These are phyloP conservation scores for Chouioia cunea DNA, from an alignment of 2,888 invertebrate genomes.

Conservation along the genomic window DNA sequence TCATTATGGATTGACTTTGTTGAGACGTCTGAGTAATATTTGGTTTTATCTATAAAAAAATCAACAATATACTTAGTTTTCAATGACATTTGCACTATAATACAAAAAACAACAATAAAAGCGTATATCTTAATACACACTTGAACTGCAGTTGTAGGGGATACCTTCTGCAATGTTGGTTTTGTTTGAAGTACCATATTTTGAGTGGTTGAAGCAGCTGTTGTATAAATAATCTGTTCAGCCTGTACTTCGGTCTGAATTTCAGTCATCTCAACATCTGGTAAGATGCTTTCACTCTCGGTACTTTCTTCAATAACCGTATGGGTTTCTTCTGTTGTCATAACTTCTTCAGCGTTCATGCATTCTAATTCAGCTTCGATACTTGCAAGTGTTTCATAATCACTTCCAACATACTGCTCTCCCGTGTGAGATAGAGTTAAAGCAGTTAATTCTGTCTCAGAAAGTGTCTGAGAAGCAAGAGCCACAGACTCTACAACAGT, in stretches of 20 bases:
- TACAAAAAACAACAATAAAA: neutral
- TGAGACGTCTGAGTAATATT: conserved; percentile 57
- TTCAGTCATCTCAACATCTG: conserved; percentile 65
- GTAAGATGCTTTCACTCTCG: conserved; percentile 55
- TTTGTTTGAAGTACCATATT: conserved; percentile 66
- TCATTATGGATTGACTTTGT: conserved; percentile 66
- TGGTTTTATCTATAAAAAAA: conserved; percentile 57
- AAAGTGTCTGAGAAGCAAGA: conserved; percentile 57
- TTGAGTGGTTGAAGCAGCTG: conserved; percentile 60
- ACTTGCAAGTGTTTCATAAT: conserved; percentile 68
- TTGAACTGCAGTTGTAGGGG: conserved; percentile 58
- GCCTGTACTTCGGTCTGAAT: conserved; percentile 57
- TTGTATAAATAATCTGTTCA: conserved; percentile 63
- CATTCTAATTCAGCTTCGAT: conserved; percentile 68
- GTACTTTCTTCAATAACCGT: conserved; percentile 36
- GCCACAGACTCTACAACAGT: conserved; percentile 60
- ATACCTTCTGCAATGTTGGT: conserved; percentile 64
- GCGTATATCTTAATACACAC: conserved; percentile 46
- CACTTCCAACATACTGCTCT: conserved; percentile 62
- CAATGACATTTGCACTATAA: conserved; percentile 1
- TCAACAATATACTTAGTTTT: conserved; percentile 8
- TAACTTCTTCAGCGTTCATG: conserved; percentile 66
- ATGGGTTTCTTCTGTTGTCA: conserved; percentile 59
- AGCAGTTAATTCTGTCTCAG: conserved; percentile 62
- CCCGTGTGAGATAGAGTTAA: conserved; percentile 57